These are phyloP conservation scores for Hydroisotoma schaefferi DNA, from an alignment of 2,888 invertebrate genomes.

Conservation along the genomic window DNA sequence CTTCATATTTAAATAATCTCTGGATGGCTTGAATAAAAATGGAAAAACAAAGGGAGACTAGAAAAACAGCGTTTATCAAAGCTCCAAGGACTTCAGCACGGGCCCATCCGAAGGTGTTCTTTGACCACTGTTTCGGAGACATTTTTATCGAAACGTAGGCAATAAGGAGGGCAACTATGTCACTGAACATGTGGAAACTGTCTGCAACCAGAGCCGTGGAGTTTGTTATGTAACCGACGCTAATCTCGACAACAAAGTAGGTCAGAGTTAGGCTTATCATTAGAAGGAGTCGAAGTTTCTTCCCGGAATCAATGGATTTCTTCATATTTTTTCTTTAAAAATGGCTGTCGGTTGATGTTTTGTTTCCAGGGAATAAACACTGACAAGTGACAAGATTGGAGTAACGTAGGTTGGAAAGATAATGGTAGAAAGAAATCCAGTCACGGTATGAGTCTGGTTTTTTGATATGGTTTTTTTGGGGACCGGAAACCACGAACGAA, in stretches of 20 bases:
- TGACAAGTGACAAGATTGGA: too few species aligned
- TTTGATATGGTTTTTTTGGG: too few species aligned
- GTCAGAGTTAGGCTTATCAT: constrained; percentile 88
- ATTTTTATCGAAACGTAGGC: constrained; percentile 93
- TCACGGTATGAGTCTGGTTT: too few species aligned
- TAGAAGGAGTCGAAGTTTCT: constrained; percentile 83
- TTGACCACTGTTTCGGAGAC: constrained; percentile 95
- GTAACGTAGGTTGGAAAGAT: too few species aligned
- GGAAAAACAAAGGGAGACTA: constrained; percentile 95
- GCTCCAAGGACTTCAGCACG: constrained; percentile 97
- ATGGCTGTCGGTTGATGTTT: too few species aligned
- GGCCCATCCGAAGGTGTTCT: constrained; percentile 99
- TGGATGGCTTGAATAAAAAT: constrained; percentile 95
- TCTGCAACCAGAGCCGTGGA: constrained; percentile 96
- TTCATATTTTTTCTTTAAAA: too few species aligned
- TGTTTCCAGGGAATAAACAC: too few species aligned
- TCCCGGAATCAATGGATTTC: too few species aligned
- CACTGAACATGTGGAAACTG: constrained; percentile 97
- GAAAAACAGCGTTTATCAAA: constrained; percentile 93
- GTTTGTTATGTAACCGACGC: constrained; percentile 91
- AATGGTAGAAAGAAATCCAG: too few species aligned
- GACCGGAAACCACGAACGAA: too few species aligned
- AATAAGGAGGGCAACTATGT: constrained; percentile 90
- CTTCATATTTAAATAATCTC: constrained; percentile 73
- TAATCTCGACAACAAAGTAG: constrained; percentile 92